phyloP scores from a whole-genome alignment of 1,140 invertebrate genomes.

The Drosophila auraria region DNA sequence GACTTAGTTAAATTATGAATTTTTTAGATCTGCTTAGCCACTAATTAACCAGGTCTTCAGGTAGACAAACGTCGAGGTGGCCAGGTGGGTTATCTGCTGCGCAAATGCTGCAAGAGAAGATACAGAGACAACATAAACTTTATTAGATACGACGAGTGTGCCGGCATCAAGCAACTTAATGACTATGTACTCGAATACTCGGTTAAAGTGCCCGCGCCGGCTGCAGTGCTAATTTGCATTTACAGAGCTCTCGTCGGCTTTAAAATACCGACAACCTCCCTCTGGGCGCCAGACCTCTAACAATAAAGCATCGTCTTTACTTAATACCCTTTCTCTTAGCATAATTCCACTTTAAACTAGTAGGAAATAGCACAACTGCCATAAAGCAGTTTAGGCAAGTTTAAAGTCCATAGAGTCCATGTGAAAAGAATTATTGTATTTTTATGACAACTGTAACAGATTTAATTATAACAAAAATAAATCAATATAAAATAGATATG shows the following conservation, averaged over 20 bases:
- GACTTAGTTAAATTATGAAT: slow-evolving; percentile 14
- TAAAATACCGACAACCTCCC: slow-evolving; percentile 8
- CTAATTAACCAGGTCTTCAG: slow-evolving; percentile 73
- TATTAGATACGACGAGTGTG: slow-evolving; percentile 56
- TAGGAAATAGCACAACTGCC: neutral
- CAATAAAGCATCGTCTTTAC: slow-evolving; percentile 45
- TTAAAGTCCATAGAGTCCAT: neutral
- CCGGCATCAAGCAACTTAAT: slow-evolving; percentile 54
- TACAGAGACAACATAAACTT: slow-evolving; percentile 64
- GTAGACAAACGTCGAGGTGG: slow-evolving; percentile 65
- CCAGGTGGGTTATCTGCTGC: slow-evolving; percentile 59
- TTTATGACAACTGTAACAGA: neutral
- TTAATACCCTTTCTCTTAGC: slow-evolving; percentile 6
- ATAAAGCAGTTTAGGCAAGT: neutral
- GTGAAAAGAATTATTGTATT: neutral
- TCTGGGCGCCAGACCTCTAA: slow-evolving; percentile 10
- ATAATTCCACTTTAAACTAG: slow-evolving; percentile 13
- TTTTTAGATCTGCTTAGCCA: slow-evolving; percentile 46
- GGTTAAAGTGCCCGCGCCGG: slow-evolving; percentile 49
- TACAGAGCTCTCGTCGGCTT: slow-evolving; percentile 37
- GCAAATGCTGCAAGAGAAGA: slow-evolving; percentile 75
- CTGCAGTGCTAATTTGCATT: slow-evolving; percentile 76
- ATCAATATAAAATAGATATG: neutral
- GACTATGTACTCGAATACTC: slow-evolving; percentile 55
- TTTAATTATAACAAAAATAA: neutral